Percentiles rank a stretch among this genome's conserved stretches.
Conservation (phyloP, 2,888 invertebrate species). For the Ferdinandea cuprea region DNA sequence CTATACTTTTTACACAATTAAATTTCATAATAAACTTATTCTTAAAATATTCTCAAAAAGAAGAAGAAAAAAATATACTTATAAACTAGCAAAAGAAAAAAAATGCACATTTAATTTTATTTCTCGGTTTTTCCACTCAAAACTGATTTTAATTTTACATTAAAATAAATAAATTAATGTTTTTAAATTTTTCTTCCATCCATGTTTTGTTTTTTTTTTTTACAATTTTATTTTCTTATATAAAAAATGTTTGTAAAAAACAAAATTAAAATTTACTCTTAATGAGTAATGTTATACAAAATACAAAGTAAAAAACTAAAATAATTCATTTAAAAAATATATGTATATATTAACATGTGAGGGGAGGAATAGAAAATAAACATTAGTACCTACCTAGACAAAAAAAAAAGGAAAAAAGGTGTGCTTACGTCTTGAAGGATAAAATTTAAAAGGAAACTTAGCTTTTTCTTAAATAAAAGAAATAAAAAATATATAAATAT, state of each 20-base stretch:
- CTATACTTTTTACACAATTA: conserved; percentile 40
- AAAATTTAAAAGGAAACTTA: conserved; percentile 40
- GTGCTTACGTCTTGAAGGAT: conserved; percentile 51
- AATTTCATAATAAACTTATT: conserved; percentile 11
- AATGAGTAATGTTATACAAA: neutral
- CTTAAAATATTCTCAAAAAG: conserved; percentile 17
- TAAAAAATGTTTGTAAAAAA: neutral
- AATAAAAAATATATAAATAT: conserved; percentile 43
- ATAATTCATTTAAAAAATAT: conserved; percentile 13
- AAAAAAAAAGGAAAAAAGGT: no score
- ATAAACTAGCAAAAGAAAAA: conserved; percentile 8
- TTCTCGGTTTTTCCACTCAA: conserved; percentile 55
- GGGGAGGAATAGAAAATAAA: neutral
- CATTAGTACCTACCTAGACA: neutral
- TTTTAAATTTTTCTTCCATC: conserved; percentile 6
- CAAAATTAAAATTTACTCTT: conserved; percentile 3
- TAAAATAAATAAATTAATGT: conserved; percentile 52
- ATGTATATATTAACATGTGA: conserved; percentile 9
- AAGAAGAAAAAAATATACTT: conserved; percentile 21
- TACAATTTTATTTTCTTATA: neutral
- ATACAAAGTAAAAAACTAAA: neutral
- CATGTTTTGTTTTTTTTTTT: neutral
- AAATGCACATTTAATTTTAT: conserved; percentile 44
- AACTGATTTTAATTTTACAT: conserved; percentile 23
- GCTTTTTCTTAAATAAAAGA: conserved; percentile 14